phyloP scores from a whole-genome alignment of 2,797 vertebrate genomes.

The Coluber constrictor region DNA sequence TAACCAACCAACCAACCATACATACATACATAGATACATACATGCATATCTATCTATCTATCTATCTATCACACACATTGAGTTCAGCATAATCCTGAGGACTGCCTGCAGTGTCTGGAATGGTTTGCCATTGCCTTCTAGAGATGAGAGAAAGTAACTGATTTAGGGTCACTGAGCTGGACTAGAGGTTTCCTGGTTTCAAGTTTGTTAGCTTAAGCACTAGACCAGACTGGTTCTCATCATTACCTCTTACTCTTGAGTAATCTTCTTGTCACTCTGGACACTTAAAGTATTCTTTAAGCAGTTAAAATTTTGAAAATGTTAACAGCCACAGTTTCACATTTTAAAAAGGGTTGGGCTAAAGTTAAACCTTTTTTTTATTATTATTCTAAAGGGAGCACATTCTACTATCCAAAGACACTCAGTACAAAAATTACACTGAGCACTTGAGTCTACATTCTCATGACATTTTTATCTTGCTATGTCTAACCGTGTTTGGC shows the following conservation, averaged over 20 bases:
- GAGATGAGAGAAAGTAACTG: background rate
- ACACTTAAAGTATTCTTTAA: background rate
- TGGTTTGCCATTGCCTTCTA: background rate
- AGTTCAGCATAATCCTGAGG: background rate
- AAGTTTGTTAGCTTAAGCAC: background rate
- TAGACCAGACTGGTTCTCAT: background rate
- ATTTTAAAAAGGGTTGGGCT: background rate
- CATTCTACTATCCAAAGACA: background rate
- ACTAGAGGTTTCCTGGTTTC: background rate
- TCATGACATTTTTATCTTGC: background rate
- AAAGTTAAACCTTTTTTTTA: background rate
- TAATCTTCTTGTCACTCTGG: background rate
- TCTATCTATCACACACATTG: too few relatives aligned
- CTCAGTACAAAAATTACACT: background rate
- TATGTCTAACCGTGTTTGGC: background rate
- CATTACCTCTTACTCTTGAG: background rate
- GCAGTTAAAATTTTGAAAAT: background rate
- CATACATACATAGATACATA: too few relatives aligned
- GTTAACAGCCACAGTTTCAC: background rate
- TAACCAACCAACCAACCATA: too few relatives aligned
- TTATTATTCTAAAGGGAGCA: background rate
- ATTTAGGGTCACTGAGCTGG: background rate
- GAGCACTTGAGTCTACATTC: background rate
- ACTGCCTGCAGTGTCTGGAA: background rate
- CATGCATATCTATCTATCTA: too few relatives aligned